phyloP scores from a whole-genome alignment of 2,888 invertebrate species.

The Hydropsyche betteni region DNA sequence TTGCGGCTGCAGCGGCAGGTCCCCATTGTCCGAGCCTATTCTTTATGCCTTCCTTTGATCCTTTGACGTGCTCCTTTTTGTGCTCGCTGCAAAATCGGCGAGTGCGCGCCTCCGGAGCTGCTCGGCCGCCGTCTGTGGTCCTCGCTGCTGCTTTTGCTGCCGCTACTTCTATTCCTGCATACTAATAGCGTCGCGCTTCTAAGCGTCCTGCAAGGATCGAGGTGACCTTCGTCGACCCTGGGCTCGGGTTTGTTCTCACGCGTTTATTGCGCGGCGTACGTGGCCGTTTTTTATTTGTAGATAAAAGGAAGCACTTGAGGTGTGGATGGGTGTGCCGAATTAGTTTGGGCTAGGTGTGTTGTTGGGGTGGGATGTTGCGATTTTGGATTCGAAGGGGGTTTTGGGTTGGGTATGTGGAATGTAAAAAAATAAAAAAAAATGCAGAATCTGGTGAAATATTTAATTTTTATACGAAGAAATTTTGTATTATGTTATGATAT shows the following conservation, averaged over 20 bases:
- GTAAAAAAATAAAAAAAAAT: no score
- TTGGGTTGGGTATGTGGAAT: no score
- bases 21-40: background rate
- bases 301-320: no score
- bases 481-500: no score
- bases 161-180: slow-evolving; percentile 39
- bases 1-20: slow-evolving; percentile 5
- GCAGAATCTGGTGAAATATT: no score
- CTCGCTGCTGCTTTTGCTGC: background rate
- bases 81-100: slow-evolving; percentile 27
- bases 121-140: background rate
- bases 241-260: background rate
- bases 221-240: slow-evolving; percentile 3
- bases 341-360: background rate
- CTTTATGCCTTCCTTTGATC: background rate
- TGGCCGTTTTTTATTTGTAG: no score
- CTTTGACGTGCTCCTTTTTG: background rate
- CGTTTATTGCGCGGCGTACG: background rate
- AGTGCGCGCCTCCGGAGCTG: slow-evolving; percentile 14
- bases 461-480: no score
- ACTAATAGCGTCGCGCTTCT: slow-evolving; percentile 35
- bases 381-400: no score
- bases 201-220: background rate
- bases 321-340: slow-evolving; percentile 17
- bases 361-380: no score